Percentiles rank a stretch among this genome's conserved stretches.
These are phyloP conservation scores for Cyclopterus lumpus DNA, from an alignment of 2,797 vertebrate species.

Conservation along the genomic window DNA sequence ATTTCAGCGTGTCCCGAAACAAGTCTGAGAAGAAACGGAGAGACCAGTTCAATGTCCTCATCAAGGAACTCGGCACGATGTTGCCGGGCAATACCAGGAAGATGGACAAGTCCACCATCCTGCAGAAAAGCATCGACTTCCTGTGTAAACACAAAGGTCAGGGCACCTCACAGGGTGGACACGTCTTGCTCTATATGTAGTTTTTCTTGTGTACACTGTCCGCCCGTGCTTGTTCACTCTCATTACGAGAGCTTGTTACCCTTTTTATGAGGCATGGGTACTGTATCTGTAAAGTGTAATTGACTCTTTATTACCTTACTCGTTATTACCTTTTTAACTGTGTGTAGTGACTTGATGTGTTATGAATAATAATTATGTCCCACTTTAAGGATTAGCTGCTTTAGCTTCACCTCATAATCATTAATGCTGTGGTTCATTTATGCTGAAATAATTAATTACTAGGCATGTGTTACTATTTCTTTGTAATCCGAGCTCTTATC, in stretches of 20 bases:
- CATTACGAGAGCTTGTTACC: constrained; percentile 7
- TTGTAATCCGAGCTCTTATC: constrained; percentile 28
- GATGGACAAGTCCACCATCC: constrained; percentile 98
- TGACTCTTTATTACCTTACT: not conserved
- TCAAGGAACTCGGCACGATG: constrained; percentile 98
- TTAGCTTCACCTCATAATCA: constrained; percentile 1
- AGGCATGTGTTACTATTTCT: not conserved
- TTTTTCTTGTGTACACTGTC: not conserved
- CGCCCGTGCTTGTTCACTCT: constrained; percentile 31
- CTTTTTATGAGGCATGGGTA: constrained; percentile 6
- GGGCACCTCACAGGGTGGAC: constrained; percentile 24
- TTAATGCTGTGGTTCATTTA: not conserved
- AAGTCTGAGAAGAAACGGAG: constrained; percentile 98
- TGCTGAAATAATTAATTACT: not conserved
- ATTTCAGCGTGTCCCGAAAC: constrained; percentile 93
- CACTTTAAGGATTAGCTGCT: not conserved
- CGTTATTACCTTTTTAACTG: not conserved
- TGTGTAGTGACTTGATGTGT: not conserved
- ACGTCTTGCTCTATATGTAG: constrained; percentile 21
- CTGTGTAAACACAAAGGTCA: constrained; percentile 98
- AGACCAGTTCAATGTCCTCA: constrained; percentile 99
- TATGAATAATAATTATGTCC: not conserved
- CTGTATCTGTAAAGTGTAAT: not conserved
- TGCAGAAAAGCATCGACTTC: constrained; percentile 99
- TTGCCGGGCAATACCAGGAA: constrained; percentile 96